These are phyloP conservation scores for Bombus pyrosoma DNA, from an alignment of 1,140 invertebrate genomes.

Conservation along the genomic window DNA sequence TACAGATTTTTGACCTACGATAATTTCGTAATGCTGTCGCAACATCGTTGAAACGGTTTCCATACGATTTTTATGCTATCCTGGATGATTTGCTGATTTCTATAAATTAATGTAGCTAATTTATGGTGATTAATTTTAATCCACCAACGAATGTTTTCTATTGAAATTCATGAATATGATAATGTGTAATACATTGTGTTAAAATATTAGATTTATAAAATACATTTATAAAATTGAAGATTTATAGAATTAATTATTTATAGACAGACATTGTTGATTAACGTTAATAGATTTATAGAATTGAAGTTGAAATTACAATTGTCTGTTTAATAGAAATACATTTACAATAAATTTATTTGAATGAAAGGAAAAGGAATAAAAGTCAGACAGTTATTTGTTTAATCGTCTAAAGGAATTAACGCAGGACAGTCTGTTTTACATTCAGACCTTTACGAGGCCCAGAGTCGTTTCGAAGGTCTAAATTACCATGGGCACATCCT, in stretches of 20 bases:
- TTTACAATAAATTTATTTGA: background rate
- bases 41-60: background rate
- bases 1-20: background rate
- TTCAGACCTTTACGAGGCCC: slow-evolving; percentile 71
- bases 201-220: too few species aligned
- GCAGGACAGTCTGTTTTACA: slow-evolving; percentile 69
- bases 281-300: too few species aligned
- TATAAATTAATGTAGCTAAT: too few species aligned
- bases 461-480: slow-evolving; percentile 72
- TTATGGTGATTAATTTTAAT: too few species aligned
- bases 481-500: slow-evolving; percentile 71
- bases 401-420: slow-evolving; percentile 74
- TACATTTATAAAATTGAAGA: too few species aligned
- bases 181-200: too few species aligned
- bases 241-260: too few species aligned
- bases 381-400: slow-evolving; percentile 47
- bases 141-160: too few species aligned
- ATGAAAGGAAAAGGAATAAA: background rate
- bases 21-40: background rate
- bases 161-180: too few species aligned
- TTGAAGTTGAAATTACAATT: background rate
- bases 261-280: too few species aligned
- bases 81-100: too few species aligned
- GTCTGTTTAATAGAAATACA: background rate
- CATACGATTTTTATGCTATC: background rate